Base-by-base conservation (phyloP, 2,888 invertebrate genomes). In the Rhingia campestris region DNA sequence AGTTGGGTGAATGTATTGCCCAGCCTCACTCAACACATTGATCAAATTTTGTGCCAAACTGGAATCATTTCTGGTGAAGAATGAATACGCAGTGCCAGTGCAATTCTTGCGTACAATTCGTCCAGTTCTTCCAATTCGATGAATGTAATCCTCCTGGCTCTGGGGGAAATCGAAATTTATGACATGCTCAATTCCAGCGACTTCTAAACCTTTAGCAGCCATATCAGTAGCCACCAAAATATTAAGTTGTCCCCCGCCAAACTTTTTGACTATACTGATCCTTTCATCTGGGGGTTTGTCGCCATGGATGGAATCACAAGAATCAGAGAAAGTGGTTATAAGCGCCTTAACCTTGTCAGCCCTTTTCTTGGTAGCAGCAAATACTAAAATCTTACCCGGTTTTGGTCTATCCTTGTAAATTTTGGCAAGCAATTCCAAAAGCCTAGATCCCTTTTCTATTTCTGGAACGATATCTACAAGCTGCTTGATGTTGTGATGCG, bases 141-240 rank as follows among this genome's bases (percentile, higher is more conserved):
- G 98, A 88, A 98, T 96, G 91, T 98, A 98, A 92, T 98, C 97
- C 92, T 98, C 98, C 49, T 97, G 96, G 56, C 96, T 97, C 90
- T 96, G 96, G 39, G 98, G 98, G 92, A 97, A 98, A 92, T 98
- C 98, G 93, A 95, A 97, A 93, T 98, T 98, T 89, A 98, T 97
- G 86, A 98, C 98, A 92, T 95, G 97, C 92, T 97, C 97, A 89
- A 98, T 97, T 89, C 97, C 97, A 90, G 97, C 97, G 88, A 98
- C 97, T 94, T 98, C 97, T 90, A 98, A 93, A 89, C 98, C 98
- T 89, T 98, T 94, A 54, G 98, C 98, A 86, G 98, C 98, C 89
- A 98, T 98, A 93, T 99, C 98, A 0, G 99, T 99, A 87, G 98
- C 98, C 79, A 98, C 96, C 87, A 99, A 93, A 89, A 99, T 97